These are phyloP conservation scores for Meloidogyne exigua DNA, from an alignment of 1,140 invertebrate species.

Conservation along the genomic window DNA sequence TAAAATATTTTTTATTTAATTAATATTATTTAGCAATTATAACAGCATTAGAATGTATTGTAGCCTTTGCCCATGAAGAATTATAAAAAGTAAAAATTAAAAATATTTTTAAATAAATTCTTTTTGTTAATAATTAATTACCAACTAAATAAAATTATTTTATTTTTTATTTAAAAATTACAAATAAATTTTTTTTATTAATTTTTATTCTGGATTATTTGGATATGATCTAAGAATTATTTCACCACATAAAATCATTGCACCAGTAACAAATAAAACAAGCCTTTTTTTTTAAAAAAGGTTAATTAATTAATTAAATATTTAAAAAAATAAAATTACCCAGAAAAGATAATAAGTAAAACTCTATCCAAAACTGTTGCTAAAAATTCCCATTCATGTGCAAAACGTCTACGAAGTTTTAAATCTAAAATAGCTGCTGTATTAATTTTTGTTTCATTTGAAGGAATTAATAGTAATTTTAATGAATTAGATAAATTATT, in stretches of 20 bases:
- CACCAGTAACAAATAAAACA: conserved; percentile 54
- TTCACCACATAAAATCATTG: conserved; percentile 62
- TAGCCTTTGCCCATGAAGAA: neutral
- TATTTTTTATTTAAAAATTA: too few relatives aligned
- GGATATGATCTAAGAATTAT: conserved; percentile 59
- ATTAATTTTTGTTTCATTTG: conserved; percentile 18
- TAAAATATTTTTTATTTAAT: neutral
- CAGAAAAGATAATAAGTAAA: conserved; percentile 57
- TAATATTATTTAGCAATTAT: neutral
- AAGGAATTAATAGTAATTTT: neutral
- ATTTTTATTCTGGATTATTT: neutral
- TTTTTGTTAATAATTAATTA: neutral
- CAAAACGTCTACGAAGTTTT: conserved; percentile 54
- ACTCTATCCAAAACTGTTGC: conserved; percentile 61
- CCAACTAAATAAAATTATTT: neutral
- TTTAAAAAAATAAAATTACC: conserved; percentile 6
- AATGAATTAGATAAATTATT: neutral
- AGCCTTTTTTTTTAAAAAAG: conserved; percentile 29
- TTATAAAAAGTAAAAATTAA: neutral
- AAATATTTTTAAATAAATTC: too few relatives aligned
- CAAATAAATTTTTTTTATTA: neutral
- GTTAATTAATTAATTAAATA: neutral
- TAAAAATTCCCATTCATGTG: conserved; percentile 63
- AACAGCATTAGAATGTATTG: conserved; percentile 4
- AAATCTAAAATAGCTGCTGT: conserved; percentile 47